Evolutionary conservation across 2,888 invertebrate genomes (phyloP), one percentile per base, ranked within the genome.

Genomic region (Hoplodrina blanda): DNA sequence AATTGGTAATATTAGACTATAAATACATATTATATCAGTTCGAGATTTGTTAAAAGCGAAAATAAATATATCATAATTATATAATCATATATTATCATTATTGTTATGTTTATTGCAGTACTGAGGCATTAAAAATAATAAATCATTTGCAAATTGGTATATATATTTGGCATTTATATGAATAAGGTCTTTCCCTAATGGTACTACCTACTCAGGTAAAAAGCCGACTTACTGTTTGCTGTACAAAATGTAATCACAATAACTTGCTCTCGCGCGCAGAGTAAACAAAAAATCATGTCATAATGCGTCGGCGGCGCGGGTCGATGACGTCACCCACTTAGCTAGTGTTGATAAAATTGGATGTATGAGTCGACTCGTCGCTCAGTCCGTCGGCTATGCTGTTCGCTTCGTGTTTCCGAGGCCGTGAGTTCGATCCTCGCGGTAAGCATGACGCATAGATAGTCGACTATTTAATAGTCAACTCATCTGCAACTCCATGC

Each of bases 401-500:
- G 56, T 8, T 25, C 78, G 85, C 63, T 44, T 78, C 25, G 54
- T 62, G 52, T 59, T 30, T 10, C 53, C 46, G 20, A 41, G 62
- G 73, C 44, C 67, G 69, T 44, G 66, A 54, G 89, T 88, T 91
- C 90, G 86, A 85, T 30, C 73, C 89, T 76, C 70, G 64, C 65
- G 75, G 75, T 68, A 85, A 86, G 94, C 91, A 91, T 90, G 91
- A 80, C 81, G 87, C 93, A 94, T 93, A 94, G 93, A 89, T 86
- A 82, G 82, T 84, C 84, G 83, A 80, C 88, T 91, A 76, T n/a
- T 76, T 84, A 76, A 80, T 82, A 83, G 90, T 73, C 80, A 79
- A 74, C 81, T 83, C 78, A 78, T 88, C 93, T 94, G 93, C 94
- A 94, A 94, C 93, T 85, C 73, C 94, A 94, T 94, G 94, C 94